Evolutionary conservation across 2,888 invertebrate genomes (phyloP), one percentile per base, ranked within the genome.

Genomic region (Leistus spinibarbis): DNA sequence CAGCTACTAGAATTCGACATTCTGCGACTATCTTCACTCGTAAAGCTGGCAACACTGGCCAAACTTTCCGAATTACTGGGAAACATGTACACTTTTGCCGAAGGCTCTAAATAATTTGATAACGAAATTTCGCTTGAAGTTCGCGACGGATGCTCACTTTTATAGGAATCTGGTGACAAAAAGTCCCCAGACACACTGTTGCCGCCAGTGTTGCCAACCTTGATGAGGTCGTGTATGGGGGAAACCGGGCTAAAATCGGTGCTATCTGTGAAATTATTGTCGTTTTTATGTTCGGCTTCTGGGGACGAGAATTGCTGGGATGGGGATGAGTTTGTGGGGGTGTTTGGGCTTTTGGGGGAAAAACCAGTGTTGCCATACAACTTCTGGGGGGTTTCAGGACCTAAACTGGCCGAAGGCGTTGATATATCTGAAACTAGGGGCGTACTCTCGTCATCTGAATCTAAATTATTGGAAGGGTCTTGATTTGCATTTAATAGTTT

Each of bases 361-460:
- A 22, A 53, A 1, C 63, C 75, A 3, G 78, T 79, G 81, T 0
- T 80, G 76, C 53, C 82, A 81, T 9, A 82, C 80, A 76, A 56
- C 16, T 64, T 22, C 16, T 20, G 24, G n/a, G 64, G 60, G 22
- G 20, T 60, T 3, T 22, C 60, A 19, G 13, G 23, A 22, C 69
- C 70, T 19, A 63, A 22, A 20, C 22, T 19, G n/a, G 63, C 54
- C 0, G 82, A 81, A 5, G 83, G 82, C 0, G 83, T 81, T 3
- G 83, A 84, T 9, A 83, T 79, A 77, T 85, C 84, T 0, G 88
- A 88, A 5, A 92, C 91, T 76, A 92, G 87, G 74, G 91, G 91
- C 1, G 92, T 91, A 79, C 90, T 90, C 81, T 93, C 93, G 82
- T 92, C 92, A 82, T 91, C 91, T 82, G 89, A 88, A 77, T 84